Evolutionary conservation across 2,888 invertebrate genomes (phyloP).

Genomic region (Oxycera nigricornis): DNA sequence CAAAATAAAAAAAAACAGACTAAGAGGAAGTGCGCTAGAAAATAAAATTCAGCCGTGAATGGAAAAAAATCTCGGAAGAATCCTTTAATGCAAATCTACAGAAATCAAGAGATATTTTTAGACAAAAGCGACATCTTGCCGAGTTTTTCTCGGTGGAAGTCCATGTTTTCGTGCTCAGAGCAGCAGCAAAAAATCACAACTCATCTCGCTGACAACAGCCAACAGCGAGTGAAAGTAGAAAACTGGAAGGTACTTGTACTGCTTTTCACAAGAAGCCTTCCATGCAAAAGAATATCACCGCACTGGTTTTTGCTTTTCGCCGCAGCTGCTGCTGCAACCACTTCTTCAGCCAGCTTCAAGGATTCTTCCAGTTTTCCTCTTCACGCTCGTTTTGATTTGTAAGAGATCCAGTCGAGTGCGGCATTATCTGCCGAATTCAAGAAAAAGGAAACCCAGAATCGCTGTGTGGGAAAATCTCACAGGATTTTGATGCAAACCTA

Average conservation of each 20-base stretch:
- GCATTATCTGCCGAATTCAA: background rate
- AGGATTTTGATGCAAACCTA: no score
- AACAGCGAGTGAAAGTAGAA: no score
- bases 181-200: background rate
- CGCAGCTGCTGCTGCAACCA: conserved; percentile 1
- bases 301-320: background rate
- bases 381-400: background rate
- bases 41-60: background rate
- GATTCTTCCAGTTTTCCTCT: background rate
- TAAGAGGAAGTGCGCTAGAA: background rate
- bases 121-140: conserved; percentile 1
- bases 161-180: background rate
- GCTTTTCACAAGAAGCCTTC: background rate
- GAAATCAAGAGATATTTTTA: conserved; percentile 24
- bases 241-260: conserved; percentile 3
- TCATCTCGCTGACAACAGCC: background rate
- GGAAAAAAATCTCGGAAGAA: background rate
- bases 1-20: background rate
- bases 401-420: background rate
- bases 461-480: background rate
- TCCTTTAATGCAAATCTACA: conserved; percentile 19
- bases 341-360: background rate
- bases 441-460: background rate
- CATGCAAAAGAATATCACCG: background rate
- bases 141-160: background rate